phyloP scores from a whole-genome alignment of 35 echinoderm and acorn worm species.

The Holothuria glaberrima region DNA sequence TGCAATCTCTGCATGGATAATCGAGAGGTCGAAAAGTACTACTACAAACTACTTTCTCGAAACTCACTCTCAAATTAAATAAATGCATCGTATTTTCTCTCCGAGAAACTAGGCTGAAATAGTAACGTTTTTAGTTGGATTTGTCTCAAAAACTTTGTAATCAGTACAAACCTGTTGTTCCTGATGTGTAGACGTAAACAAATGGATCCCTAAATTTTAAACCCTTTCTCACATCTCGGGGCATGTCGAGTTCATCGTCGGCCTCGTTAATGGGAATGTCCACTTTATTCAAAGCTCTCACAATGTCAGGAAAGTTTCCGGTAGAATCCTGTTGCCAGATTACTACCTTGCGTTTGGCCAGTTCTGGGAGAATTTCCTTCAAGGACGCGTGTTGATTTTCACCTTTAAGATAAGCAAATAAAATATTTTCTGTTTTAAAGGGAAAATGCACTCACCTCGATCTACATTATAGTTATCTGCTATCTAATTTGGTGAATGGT shows the following conservation, averaged over 20 bases:
- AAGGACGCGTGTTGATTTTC: neutral
- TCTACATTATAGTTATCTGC: too few species aligned
- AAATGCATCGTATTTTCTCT: too few species aligned
- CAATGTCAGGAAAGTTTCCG: slow-evolving; percentile 22
- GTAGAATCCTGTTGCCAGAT: slow-evolving; percentile 76
- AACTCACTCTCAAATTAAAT: too few species aligned
- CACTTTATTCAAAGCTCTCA: slow-evolving; percentile 14
- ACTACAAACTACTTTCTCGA: too few species aligned
- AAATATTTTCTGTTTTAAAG: neutral
- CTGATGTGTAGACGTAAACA: slow-evolving; percentile 94
- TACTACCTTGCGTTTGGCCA: slow-evolving; percentile 41
- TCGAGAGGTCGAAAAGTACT: too few species aligned
- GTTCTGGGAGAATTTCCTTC: slow-evolving; percentile 76
- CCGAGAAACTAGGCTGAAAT: too few species aligned
- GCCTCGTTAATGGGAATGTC: slow-evolving; percentile 14
- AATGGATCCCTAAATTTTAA: slow-evolving; percentile 79
- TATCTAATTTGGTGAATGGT: too few species aligned
- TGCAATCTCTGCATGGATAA: too few species aligned
- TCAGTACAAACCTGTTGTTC: slow-evolving; percentile 83
- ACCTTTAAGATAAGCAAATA: too few species aligned
- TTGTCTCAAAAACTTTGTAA: too few species aligned
- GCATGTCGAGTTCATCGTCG: slow-evolving; percentile 61
- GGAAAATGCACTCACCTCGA: too few species aligned
- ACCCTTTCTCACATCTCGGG: slow-evolving; percentile 71
- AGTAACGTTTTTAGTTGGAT: too few species aligned